phyloP scores from a whole-genome alignment of 2,113 vertebrate species.

The Equus przewalskii region DNA sequence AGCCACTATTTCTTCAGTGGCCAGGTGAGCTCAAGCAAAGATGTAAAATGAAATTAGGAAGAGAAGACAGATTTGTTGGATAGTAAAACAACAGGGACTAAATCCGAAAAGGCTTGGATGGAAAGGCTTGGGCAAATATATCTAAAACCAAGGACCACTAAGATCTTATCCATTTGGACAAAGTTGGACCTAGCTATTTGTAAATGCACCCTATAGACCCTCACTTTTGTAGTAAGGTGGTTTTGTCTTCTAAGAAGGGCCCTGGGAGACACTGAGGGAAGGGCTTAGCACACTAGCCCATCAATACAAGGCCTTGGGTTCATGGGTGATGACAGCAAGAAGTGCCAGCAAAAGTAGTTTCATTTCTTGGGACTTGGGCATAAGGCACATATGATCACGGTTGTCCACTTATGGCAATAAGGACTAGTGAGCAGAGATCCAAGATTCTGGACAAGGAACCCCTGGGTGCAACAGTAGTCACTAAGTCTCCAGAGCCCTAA shows the following conservation, averaged over 20 bases:
- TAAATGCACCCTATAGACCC: neutral
- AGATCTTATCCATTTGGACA: neutral
- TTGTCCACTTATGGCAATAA: neutral
- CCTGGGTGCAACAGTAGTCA: neutral
- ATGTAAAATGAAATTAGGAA: neutral
- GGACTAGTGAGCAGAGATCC: neutral
- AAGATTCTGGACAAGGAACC: neutral
- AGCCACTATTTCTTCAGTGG: neutral
- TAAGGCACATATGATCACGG: neutral
- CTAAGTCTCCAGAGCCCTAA: neutral
- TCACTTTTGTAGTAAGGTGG: neutral
- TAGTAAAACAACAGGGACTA: neutral
- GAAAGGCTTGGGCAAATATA: neutral
- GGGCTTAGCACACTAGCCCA: neutral
- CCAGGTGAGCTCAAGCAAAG: neutral
- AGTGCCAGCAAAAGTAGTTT: neutral
- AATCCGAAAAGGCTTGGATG: neutral
- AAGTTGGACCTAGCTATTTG: neutral
- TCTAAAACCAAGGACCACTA: neutral
- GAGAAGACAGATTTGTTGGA: neutral
- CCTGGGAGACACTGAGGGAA: neutral
- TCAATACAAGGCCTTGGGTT: neutral
- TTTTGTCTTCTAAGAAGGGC: neutral
- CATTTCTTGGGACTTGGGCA: neutral
- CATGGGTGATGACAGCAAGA: neutral